Conservation (phyloP, 2,888 invertebrate species). For the Acrobasis suavella region DNA sequence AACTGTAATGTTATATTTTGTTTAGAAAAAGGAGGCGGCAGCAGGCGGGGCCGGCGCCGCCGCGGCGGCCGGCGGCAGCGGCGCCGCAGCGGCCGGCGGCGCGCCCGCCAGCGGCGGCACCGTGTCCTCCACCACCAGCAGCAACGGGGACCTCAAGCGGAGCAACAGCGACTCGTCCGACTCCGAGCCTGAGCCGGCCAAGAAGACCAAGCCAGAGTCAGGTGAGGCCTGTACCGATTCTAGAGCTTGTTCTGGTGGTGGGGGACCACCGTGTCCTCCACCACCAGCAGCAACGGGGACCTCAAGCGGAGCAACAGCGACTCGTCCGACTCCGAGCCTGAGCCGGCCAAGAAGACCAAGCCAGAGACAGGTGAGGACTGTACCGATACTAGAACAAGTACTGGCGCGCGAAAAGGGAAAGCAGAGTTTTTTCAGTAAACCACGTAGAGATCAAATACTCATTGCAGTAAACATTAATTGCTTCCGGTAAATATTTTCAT, state of each 20-base stretch:
- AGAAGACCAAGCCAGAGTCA: conserved; percentile 61
- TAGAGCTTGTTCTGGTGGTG: too few relatives aligned
- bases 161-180: conserved; percentile 57
- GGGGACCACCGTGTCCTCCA: conserved; percentile 21
- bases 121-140: conserved; percentile 32
- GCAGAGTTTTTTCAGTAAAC: too few relatives aligned
- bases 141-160: conserved; percentile 65
- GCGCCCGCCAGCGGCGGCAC: conserved; percentile 28
- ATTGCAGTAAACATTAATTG: too few relatives aligned
- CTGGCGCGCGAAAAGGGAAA: too few relatives aligned
- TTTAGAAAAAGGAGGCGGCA: conserved; percentile 49
- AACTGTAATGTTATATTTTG: background rate
- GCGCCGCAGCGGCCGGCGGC: background rate
- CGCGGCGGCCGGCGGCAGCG: conserved; percentile 55
- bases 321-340: conserved; percentile 56
- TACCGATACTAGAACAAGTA: background rate
- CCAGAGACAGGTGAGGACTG: conserved; percentile 49
- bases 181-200: conserved; percentile 56
- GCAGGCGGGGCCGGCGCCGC: conserved; percentile 40
- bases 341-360: conserved; percentile 65
- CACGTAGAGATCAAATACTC: too few relatives aligned
- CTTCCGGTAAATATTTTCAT: too few relatives aligned
- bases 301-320: conserved; percentile 58
- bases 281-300: conserved; percentile 54
- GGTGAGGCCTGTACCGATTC: conserved; percentile 38